Evolutionary conservation across 2,888 invertebrate genomes (phyloP).

Genomic region (Hydrotaea diabolus): DNA sequence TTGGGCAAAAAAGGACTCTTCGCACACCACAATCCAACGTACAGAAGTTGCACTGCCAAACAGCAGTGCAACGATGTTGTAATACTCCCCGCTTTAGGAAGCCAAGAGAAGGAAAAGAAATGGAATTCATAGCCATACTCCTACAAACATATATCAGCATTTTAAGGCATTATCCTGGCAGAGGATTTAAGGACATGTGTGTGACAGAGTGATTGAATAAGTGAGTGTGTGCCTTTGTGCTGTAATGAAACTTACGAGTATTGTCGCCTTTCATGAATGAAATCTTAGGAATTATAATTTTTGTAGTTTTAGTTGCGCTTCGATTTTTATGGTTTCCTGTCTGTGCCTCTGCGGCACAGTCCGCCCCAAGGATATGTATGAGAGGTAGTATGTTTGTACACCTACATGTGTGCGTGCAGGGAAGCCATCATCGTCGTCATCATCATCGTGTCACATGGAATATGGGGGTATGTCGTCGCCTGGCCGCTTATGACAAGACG

Average conservation of each 20-base stretch:
- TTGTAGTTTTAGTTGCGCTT: conserved; percentile 68
- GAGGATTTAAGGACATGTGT: conserved; percentile 20
- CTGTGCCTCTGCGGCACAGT: conserved; percentile 42
- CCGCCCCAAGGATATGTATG: not conserved
- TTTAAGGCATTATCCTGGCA: conserved; percentile 57
- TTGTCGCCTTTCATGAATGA: conserved; percentile 72
- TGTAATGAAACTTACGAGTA: not conserved
- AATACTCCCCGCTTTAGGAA: too few relatives aligned
- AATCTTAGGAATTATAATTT: conserved; percentile 75
- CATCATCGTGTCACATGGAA: not conserved
- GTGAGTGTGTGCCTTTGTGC: not conserved
- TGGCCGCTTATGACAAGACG: too few relatives aligned
- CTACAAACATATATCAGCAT: conserved; percentile 53
- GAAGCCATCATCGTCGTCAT: too few relatives aligned
- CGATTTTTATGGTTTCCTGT: conserved; percentile 78
- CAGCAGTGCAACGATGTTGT: not conserved
- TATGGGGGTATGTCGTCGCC: not conserved
- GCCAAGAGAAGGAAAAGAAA: conserved; percentile 27
- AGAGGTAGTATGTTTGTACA: not conserved
- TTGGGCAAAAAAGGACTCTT: not conserved
- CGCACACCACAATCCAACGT: not conserved
- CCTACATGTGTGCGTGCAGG: not conserved
- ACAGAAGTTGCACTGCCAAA: not conserved
- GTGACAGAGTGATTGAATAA: not conserved
- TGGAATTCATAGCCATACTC: conserved; percentile 10